These are phyloP conservation scores for Zaprionus ornatus DNA, from an alignment of 1,140 invertebrate genomes.

Conservation along the genomic window DNA sequence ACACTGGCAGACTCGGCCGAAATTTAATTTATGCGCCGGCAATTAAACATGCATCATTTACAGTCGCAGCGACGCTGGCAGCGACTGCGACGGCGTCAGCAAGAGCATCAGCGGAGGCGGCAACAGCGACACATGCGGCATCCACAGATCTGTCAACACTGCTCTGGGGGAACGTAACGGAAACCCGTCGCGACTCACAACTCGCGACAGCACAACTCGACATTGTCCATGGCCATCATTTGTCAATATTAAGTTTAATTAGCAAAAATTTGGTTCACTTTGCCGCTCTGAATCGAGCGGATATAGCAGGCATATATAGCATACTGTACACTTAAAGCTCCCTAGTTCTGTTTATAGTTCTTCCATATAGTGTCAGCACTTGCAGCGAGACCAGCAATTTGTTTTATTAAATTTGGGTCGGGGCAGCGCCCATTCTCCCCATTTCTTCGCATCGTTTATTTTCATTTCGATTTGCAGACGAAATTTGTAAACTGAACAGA, in stretches of 20 bases:
- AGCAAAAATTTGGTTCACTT: constrained; percentile 52
- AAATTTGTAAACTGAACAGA: constrained; percentile 37
- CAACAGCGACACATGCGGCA: constrained; percentile 65
- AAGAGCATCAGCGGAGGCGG: constrained; percentile 61
- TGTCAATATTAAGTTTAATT: constrained; percentile 82
- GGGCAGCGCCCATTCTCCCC: constrained; percentile 8
- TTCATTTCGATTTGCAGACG: constrained; percentile 47
- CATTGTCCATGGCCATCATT: constrained; percentile 74
- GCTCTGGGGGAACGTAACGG: constrained; percentile 43
- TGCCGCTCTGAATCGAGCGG: background rate
- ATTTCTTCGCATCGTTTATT: constrained; percentile 60
- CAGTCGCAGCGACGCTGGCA: constrained; percentile 50
- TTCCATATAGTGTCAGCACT: background rate
- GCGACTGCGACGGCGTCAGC: constrained; percentile 54
- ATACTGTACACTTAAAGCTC: background rate
- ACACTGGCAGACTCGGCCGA: constrained; percentile 50
- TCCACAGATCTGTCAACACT: constrained; percentile 77
- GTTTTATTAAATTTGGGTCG: constrained; percentile 55
- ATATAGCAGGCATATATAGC: background rate
- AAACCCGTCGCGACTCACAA: constrained; percentile 34
- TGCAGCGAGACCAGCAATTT: constrained; percentile 43
- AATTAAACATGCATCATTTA: constrained; percentile 82
- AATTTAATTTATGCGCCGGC: constrained; percentile 80
- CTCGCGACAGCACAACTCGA: constrained; percentile 58
- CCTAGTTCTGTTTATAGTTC: background rate